Base-by-base conservation (phyloP, 2,113 vertebrate species). In the Poeciliopsis occidentalis region DNA sequence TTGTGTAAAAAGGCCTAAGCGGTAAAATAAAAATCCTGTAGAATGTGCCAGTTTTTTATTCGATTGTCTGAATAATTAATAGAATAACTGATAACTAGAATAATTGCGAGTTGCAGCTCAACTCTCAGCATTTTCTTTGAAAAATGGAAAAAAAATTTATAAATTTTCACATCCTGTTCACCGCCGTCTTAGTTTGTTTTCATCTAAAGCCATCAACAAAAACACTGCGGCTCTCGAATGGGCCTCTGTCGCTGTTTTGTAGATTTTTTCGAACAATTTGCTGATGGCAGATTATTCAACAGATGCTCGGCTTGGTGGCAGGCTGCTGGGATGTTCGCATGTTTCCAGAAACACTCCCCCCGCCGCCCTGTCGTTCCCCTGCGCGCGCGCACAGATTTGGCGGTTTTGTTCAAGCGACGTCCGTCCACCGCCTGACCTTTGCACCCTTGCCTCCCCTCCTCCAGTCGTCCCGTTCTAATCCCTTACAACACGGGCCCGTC, bases 401-500 rank as follows among this genome's bases (percentile, higher is more conserved):
- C 41, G 27, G 26, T 74, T 68, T 27, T 57, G 64, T 64, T 41
- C 22, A 66, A 77, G 67, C 1, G 54, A 84, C 83, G 79, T 24
- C 29, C 88, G 71, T 84, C 75, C 57, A 76, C 86, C 76, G 71
- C 41, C 67, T 75, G 81, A 89, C 82, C 86, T 87, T 76, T 85
- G 82, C 41, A 60, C 47, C 60, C 44, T 12, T 39, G 12, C 73
- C 79, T 15, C 70, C 24, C 24, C 39, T 71, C 73, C 66, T 70
- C 57, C 73, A 61, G 83, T 83, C 85, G 85, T 83, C 64, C 60
- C n/a, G 0, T 39, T 79, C 77, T 92, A 92, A 94, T 92, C 91
- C 82, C 84, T 75, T 81, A 86, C 90, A 92, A 91, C 86, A 81
- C 64, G 54, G 79, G 68, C 83, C 93, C 90, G 92, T 92, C 91